These are phyloP conservation scores for Aldabrachelys gigantea DNA, from an alignment of 2,113 vertebrate genomes.

Conservation along the genomic window DNA sequence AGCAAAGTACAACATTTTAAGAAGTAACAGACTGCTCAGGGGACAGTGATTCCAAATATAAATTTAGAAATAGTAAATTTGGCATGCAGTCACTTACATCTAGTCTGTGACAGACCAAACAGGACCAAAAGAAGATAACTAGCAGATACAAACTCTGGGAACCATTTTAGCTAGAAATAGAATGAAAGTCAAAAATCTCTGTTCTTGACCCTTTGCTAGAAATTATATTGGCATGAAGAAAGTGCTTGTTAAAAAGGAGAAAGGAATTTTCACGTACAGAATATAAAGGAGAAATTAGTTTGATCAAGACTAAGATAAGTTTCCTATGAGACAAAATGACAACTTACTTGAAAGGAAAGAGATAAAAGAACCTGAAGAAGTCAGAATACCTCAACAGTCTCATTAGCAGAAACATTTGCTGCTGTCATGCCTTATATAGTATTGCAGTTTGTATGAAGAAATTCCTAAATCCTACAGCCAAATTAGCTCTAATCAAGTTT, in stretches of 20 bases:
- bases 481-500: not conserved
- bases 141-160: not conserved
- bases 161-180: slow-evolving; percentile 3
- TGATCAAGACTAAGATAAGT: not conserved
- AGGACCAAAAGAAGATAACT: not conserved
- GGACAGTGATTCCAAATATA: not conserved
- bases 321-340: not conserved
- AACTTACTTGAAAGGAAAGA: not conserved
- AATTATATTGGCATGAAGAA: not conserved
- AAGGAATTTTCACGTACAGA: not conserved
- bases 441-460: slow-evolving; percentile 7
- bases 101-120: not conserved
- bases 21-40: not conserved
- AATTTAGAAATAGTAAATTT: not conserved
- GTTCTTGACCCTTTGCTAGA: not conserved
- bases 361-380: not conserved
- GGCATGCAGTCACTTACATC: not conserved
- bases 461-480: not conserved
- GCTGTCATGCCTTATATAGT: not conserved
- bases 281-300: not conserved
- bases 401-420: not conserved
- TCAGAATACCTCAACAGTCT: not conserved
- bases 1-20: not conserved
- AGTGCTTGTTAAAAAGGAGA: not conserved
- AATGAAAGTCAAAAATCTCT: slow-evolving; percentile 10